Percentiles rank a stretch among this genome's conserved stretches.
Evolutionary conservation across 92 coral and sea anemone genomes (phyloP).

Genomic region (Nematostella vectensis): DNA sequence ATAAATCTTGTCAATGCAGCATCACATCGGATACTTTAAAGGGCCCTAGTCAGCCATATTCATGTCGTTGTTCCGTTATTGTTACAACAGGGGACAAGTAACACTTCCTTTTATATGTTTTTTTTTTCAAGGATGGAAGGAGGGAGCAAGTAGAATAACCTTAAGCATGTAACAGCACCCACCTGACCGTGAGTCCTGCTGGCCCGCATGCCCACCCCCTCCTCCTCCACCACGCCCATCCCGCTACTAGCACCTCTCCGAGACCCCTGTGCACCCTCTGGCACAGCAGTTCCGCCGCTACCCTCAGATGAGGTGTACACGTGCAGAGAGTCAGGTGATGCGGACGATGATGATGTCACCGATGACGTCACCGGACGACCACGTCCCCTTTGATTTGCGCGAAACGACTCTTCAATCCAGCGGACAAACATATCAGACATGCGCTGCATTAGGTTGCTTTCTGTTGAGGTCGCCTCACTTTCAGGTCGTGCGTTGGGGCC

Average conservation of each 20-base stretch:
- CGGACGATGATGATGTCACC: constrained; percentile 43
- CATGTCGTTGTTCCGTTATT: no score
- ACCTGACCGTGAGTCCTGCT: neutral
- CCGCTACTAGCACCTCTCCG: no score
- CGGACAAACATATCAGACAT: constrained; percentile 96
- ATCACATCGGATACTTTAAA: no score
- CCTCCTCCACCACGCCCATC: no score
- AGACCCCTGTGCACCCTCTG: no score
- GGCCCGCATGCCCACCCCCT: neutral
- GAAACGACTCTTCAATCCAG: constrained; percentile 95
- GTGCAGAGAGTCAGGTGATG: constrained; percentile 30
- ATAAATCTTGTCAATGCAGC: no score
- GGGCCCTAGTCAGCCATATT: no score
- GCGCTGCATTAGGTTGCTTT: constrained; percentile 82
- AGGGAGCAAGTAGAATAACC: no score
- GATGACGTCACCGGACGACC: constrained; percentile 44
- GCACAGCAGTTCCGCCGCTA: constrained; percentile 26
- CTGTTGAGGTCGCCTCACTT: constrained; percentile 77
- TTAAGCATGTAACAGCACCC: no score
- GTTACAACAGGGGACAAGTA: no score
- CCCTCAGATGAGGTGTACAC: constrained; percentile 55
- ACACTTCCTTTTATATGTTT: no score
- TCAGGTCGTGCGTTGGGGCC: constrained; percentile 99
- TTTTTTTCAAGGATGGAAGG: no score
- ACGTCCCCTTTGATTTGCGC: constrained; percentile 69